Percentiles rank a stretch among this genome's conserved stretches.
phyloP scores from a whole-genome alignment of 2,888 invertebrate species.

The Colostygia pectinataria region DNA sequence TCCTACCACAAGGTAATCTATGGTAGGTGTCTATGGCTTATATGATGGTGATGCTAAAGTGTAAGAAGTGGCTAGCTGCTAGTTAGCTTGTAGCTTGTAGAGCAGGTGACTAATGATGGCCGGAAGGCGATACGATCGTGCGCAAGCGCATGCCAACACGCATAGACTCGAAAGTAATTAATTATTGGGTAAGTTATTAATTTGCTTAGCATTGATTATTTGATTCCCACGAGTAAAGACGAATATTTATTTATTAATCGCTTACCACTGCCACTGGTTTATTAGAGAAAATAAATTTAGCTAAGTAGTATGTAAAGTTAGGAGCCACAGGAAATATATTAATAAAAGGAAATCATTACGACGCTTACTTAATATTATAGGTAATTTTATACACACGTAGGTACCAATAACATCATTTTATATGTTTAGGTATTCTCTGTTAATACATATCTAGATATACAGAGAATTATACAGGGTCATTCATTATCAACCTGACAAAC shows the following conservation, averaged over 20 bases:
- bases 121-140: constrained; percentile 11
- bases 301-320: not conserved
- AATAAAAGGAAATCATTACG: constrained; percentile 2
- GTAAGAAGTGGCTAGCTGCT: no score
- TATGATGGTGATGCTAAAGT: no score
- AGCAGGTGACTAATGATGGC: constrained; percentile 4
- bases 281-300: no score
- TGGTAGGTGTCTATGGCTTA: no score
- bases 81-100: no score
- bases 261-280: not conserved
- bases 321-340: not conserved
- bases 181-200: constrained; percentile 8
- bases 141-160: constrained; percentile 8
- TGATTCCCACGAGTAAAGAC: constrained; percentile 8
- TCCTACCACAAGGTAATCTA: no score
- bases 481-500: no score
- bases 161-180: not conserved
- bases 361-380: not conserved
- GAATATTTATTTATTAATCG: constrained; percentile 5
- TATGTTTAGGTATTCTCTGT: no score
- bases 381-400: not conserved
- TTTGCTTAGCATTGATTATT: not conserved
- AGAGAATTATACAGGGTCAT: no score
- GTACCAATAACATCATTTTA: no score
- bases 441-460: no score